Evolutionary conservation across 2,797 vertebrate species (phyloP), one percentile per base, ranked within the genome.

Genomic region (Pelodytes ibericus): DNA sequence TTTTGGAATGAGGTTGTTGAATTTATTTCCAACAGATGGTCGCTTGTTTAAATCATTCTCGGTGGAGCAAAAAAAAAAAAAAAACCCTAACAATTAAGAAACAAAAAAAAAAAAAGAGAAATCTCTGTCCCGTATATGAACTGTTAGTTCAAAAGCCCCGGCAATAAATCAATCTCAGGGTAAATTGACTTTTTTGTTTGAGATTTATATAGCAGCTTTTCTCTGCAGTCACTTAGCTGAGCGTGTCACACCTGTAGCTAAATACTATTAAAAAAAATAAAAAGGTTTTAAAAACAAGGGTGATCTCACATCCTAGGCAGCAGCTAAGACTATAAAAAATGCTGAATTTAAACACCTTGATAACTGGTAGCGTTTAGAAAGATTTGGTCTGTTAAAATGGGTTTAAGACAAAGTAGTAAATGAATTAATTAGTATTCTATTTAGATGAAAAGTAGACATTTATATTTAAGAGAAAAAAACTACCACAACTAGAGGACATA

Each of bases 121-220:
- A 49, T 51, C 13, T 47, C 60, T 62, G 62, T 65, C 73, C 66
- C 27, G 36, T 20, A 62, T 6, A 51, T 75, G 78, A 77, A 49
- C 71, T 66, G 62, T 58, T 63, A 63, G 63, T 74, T 65, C 53
- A 33, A 41, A 24, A 56, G 69, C 30, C n/a, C 51, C 62, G 20
- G 57, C 58, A n/a, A 66, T 69, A 82, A 83, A 71, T 73, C 73
- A 80, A 74, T 77, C 53, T 53, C 44, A 60, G 67, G 47, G 31
- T 60, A 80, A 4, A 79, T 66, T 74, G 71, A 82, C 79, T 81
- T 2, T 29, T n/a, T 74, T 36, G 5, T 36, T 36, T 71, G 61
- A 82, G 70, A 65, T 74, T 44, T 70, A 61, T 76, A 61, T 56
- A 33, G 22, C n/a, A 24, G 49, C 10, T 53, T 53, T 53, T 53